Evolutionary conservation across 2,797 vertebrate genomes (phyloP), one percentile per base, ranked within the genome.

Genomic region (Megaceryle alcyon): DNA sequence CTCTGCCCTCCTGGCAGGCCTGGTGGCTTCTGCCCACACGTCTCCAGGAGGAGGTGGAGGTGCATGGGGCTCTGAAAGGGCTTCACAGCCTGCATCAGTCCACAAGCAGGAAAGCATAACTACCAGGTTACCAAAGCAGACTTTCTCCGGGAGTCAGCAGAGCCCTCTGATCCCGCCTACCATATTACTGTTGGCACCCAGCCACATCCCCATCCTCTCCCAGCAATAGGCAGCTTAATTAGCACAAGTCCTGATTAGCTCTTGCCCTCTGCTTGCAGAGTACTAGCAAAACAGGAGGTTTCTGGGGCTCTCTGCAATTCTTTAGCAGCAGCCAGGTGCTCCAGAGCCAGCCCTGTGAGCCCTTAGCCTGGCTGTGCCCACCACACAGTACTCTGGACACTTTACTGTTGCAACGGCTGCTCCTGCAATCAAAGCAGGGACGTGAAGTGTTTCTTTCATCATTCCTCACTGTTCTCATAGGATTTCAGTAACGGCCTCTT

Each of bases 201-300:
- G 94, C 96, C 95, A 95, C 83, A 51, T 96, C 94, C 90, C 94
- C 75, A 65, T 96, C 95, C 90, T 95, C 94, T 96, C 86, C 75
- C 57, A 65, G 86, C 91, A 61, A 66, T 16, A 70, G 75, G 63
- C 91, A 84, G 70, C 70, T 60, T 94, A 89, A 96, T 95, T 95
- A 96, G 88, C 68, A 26, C 83, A 8, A 28, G 33, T 54, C 48
- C 71, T 91, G 78, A 96, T 93, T 92, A 96, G 92, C 72, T 92
- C 75, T 90, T 93, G 88, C 78, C 81, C 89, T 94, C 44, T 83
- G 82, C 72, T 79, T 90, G 54, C 60, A 33, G 75, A 3, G 15
- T 19, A 6, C 48, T 73, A 82, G 66, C 64, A 80, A 94, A 96
- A 82, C 93, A 94, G 83, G 90, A 71, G 94, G 35, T 80, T 92